Conservation (phyloP, 1,140 invertebrate genomes). For the Nomia melanderi region DNA sequence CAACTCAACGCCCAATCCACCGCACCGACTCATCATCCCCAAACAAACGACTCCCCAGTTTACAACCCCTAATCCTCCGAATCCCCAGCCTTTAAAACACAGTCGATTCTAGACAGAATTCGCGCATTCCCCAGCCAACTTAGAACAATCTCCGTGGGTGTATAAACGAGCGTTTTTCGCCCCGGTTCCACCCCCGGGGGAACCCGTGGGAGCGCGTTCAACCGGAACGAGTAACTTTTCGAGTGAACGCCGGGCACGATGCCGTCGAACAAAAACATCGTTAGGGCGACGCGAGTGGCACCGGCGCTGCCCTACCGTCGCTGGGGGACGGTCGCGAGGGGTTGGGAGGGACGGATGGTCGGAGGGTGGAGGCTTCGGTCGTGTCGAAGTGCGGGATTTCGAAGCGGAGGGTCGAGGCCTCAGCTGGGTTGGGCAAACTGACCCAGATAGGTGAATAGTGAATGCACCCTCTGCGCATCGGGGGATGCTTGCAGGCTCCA, state of each 20-base stretch:
- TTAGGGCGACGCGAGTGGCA: slow-evolving; percentile 26
- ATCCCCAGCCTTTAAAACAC: too few species aligned
- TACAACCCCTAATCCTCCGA: too few species aligned
- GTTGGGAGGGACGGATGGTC: background rate
- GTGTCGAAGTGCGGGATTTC: slow-evolving; percentile 50
- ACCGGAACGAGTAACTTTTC: slow-evolving; percentile 11
- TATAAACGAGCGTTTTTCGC: background rate
- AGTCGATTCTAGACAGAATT: background rate
- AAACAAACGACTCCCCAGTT: too few species aligned
- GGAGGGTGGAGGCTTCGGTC: slow-evolving; percentile 40
- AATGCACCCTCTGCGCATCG: slow-evolving; percentile 50
- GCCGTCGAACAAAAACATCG: slow-evolving; percentile 41
- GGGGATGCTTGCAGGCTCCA: slow-evolving; percentile 30
- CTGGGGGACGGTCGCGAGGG: too few species aligned
- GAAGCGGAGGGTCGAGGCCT: slow-evolving; percentile 54
- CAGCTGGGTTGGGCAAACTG: slow-evolving; percentile 64
- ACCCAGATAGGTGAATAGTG: slow-evolving; percentile 66
- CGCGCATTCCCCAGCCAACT: background rate
- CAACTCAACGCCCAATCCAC: too few species aligned
- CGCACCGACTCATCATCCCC: too few species aligned
- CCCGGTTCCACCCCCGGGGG: background rate
- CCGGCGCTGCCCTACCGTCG: background rate
- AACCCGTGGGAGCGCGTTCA: background rate
- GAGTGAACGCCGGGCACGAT: background rate
- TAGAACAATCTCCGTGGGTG: background rate